These are phyloP conservation scores for Limonius californicus DNA, from an alignment of 1,140 invertebrate species.

Conservation along the genomic window DNA sequence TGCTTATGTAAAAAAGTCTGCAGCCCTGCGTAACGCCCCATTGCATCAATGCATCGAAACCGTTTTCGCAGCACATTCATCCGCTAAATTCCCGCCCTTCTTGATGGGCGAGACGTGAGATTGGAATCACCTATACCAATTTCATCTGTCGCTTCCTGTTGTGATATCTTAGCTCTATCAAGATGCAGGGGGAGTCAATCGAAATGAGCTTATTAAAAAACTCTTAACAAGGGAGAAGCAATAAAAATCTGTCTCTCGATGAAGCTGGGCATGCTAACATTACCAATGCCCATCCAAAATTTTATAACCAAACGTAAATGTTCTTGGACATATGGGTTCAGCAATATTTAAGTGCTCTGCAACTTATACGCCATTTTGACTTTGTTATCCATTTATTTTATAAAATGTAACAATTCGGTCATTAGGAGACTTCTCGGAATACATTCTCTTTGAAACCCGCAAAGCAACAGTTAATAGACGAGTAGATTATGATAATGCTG, in stretches of 20 bases:
- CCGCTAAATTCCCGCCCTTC: conserved; percentile 14
- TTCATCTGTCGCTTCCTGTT: conserved; percentile 14
- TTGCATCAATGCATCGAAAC: conserved; percentile 25
- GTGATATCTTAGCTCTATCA: conserved; percentile 18
- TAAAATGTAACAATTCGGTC: no score
- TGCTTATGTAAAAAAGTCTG: not conserved
- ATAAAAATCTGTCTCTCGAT: conserved; percentile 4
- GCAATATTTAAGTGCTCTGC: no score
- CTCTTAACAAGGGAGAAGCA: conserved; percentile 9
- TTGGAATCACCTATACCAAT: conserved; percentile 22
- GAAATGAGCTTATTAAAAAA: conserved; percentile 18
- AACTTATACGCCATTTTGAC: no score
- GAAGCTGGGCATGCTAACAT: no score
- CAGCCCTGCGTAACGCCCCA: conserved; percentile 17
- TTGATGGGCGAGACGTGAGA: conserved; percentile 21
- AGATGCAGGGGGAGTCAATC: conserved; percentile 17
- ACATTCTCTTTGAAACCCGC: no score
- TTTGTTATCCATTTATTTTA: no score
- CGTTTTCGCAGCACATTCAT: conserved; percentile 25
- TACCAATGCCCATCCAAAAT: no score
- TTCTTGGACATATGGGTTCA: no score
- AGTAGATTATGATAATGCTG: no score
- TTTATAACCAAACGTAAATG: no score
- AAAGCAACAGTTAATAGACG: no score
- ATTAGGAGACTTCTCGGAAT: no score